Conservation (phyloP, 2,113 vertebrate species). For the Turdus rufiventris region DNA sequence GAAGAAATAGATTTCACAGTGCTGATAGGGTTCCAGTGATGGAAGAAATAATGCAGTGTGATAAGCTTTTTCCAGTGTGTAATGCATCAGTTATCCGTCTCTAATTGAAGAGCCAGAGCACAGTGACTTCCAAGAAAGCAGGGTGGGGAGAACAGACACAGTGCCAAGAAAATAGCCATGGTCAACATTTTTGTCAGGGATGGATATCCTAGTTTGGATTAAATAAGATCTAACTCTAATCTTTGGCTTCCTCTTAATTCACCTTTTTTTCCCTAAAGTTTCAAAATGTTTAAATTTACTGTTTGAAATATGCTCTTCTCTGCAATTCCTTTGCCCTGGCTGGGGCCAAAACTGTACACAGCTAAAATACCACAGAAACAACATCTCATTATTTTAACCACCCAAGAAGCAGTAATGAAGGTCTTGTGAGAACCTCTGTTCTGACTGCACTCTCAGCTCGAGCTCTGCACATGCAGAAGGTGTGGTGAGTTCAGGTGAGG, state of each 20-base stretch:
- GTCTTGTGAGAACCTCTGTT: not conserved
- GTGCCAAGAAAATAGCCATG: not conserved
- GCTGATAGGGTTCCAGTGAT: not conserved
- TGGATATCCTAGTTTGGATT: slow-evolving; percentile 16
- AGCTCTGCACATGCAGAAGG: not conserved
- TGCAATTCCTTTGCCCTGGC: not conserved
- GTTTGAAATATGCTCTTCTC: not conserved
- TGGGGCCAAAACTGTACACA: not conserved
- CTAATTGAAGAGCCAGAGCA: slow-evolving; percentile 29
- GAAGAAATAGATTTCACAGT: slow-evolving; percentile 35
- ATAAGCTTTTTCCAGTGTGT: slow-evolving; percentile 58
- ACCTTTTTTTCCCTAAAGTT: not conserved
- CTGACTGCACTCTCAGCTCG: not conserved
- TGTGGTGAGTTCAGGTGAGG: not conserved
- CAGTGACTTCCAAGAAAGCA: slow-evolving; percentile 38
- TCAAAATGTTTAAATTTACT: slow-evolving; percentile 1
- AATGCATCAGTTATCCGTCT: not conserved
- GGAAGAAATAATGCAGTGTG: slow-evolving; percentile 31
- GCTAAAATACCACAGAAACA: not conserved
- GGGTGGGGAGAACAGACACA: not conserved
- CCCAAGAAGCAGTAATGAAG: not conserved
- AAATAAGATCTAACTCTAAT: slow-evolving; percentile 1
- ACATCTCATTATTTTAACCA: not conserved
- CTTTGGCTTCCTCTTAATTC: not conserved
- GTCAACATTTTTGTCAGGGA: slow-evolving; percentile 21